Percentiles rank a stretch among this genome's conserved stretches.
Evolutionary conservation across 2,888 invertebrate species (phyloP).

Genomic region (Caenorhabditis angaria): DNA sequence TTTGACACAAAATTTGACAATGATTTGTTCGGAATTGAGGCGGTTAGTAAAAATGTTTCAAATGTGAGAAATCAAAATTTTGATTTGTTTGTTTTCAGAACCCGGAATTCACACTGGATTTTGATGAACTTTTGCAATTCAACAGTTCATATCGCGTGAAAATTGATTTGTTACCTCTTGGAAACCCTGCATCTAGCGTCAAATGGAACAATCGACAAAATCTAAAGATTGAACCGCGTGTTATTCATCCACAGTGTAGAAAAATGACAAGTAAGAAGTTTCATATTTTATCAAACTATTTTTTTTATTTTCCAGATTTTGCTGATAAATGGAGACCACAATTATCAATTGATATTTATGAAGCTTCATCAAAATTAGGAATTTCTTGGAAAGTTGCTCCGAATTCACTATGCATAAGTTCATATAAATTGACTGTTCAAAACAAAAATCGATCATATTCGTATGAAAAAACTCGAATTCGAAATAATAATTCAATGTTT

Average conservation of each 20-base stretch:
- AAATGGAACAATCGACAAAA: neutral
- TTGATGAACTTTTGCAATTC: slow-evolving; percentile 26
- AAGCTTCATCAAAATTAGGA: slow-evolving; percentile 15
- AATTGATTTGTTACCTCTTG: slow-evolving; percentile 28
- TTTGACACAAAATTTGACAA: neutral
- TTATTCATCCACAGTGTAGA: neutral
- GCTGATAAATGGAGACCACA: slow-evolving; percentile 36
- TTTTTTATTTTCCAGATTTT: slow-evolving; percentile 24
- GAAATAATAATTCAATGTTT: neutral
- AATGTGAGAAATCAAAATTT: slow-evolving; percentile 5
- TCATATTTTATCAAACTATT: neutral
- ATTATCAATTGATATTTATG: slow-evolving; percentile 25
- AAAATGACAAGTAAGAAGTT: neutral
- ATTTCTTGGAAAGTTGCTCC: slow-evolving; percentile 17
- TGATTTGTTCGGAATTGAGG: slow-evolving; percentile 7
- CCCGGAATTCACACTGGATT: slow-evolving; percentile 23
- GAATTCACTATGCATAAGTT: slow-evolving; percentile 20
- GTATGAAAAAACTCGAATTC: slow-evolving; percentile 16
- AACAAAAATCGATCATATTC: slow-evolving; percentile 15
- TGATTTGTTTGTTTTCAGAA: slow-evolving; percentile 9
- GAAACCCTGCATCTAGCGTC: slow-evolving; percentile 13
- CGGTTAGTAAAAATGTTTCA: slow-evolving; percentile 16
- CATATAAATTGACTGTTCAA: slow-evolving; percentile 24
- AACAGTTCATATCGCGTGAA: slow-evolving; percentile 28
- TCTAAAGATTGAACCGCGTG: neutral